Base-by-base conservation (phyloP, 2,888 invertebrate genomes). In the Latheticus oryzae region DNA sequence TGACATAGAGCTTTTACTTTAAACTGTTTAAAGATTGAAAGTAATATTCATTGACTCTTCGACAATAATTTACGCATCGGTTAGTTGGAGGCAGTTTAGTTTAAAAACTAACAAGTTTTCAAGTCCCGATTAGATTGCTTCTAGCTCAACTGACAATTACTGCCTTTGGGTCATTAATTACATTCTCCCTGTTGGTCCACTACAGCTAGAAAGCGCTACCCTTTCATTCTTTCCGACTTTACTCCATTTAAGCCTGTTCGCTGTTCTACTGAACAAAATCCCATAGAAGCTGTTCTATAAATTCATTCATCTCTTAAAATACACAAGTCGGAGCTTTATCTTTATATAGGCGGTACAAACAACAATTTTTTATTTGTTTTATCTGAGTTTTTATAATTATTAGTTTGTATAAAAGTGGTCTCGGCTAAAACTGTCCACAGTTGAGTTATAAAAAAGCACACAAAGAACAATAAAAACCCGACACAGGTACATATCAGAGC, bases 91-190 rank as follows among this genome's bases (percentile, higher is more conserved):
- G 33, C 35, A 65, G 48, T 58, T 12, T 21, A 53, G 26, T 60
- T 64, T 60, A 62, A 66, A 64, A 66, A 63, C 58, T 61, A 62
- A 60, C 58, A 66, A 65, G 55, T 64, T 63, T 51, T 58, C 59
- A 63, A 64, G 62, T 65, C 40, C 43, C 62, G 62, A 68, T 66
- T 65, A 65, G 64, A 68, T 66, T 65, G 65, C 62, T 63, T 63
- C 63, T 63, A 63, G 61, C 57, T 65, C 57, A 66, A 64, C 65
- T 66, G 68, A 65, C 65, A 64, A 66, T 66, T 66, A 66, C 60
- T 63, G 65, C 59, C 57, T 55, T 53, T 59, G 51, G 63, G 65
- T 58, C 61, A 66, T 66, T 66, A 68, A 66, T 68, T 66, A 65
- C 64, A 58, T 57, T 62, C 60, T 62, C 65, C 55, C 61, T 55